phyloP scores from a whole-genome alignment of 2,113 vertebrate genomes.

The Drymodes brunneopygia region DNA sequence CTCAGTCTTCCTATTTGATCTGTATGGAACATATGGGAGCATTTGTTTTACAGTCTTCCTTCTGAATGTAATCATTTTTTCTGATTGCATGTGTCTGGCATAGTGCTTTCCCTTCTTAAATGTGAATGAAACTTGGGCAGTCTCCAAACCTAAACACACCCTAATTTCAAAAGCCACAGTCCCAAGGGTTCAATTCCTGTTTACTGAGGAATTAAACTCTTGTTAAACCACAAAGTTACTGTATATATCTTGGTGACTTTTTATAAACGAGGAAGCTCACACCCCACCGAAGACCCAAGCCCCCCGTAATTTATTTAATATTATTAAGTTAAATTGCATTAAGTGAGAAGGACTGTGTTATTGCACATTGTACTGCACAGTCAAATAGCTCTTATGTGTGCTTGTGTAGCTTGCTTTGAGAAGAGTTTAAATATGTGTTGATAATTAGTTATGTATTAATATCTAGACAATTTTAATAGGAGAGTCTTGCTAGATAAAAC shows the following conservation, averaged over 20 bases:
- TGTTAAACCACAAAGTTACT: constrained; percentile 64
- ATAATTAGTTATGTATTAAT: neutral
- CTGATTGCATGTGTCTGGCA: constrained; percentile 72
- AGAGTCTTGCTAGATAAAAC: neutral
- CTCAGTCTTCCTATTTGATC: constrained; percentile 64
- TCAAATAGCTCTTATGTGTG: neutral
- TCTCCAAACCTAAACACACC: constrained; percentile 79
- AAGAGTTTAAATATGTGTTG: neutral
- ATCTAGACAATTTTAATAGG: neutral
- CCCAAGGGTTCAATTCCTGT: constrained; percentile 75
- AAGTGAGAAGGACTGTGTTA: neutral
- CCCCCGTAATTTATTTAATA: constrained; percentile 16
- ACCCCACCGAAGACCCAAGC: neutral
- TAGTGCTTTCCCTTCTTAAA: constrained; percentile 56
- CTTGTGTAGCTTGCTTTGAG: neutral
- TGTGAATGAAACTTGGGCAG: constrained; percentile 71
- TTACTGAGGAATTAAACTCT: constrained; percentile 76
- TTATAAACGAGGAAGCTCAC: constrained; percentile 2
- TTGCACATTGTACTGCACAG: neutral
- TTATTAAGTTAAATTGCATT: constrained; percentile 30
- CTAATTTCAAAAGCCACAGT: constrained; percentile 84
- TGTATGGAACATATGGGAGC: constrained; percentile 65
- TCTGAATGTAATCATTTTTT: constrained; percentile 65
- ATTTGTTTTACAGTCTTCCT: constrained; percentile 66
- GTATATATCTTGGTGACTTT: constrained; percentile 37